Evolutionary conservation across 2,888 invertebrate species (phyloP).

Genomic region (Onthophagus sagittarius): DNA sequence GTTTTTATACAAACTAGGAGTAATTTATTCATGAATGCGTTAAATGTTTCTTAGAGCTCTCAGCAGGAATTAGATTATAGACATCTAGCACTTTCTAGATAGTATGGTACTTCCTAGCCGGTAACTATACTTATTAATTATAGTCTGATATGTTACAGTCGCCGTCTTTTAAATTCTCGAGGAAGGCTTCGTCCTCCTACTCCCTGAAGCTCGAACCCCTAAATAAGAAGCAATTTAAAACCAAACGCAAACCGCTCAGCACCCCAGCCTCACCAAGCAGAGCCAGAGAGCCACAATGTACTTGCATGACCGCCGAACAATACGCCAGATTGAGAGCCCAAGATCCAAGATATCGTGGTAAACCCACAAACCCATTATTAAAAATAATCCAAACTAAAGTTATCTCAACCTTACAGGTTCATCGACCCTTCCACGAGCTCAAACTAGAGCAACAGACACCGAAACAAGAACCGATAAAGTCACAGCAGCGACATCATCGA

Average conservation of each 20-base stretch:
- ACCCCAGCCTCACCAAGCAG: conserved; percentile 91
- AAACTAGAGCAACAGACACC: conserved; percentile 66
- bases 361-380: too few species aligned
- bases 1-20: too few species aligned
- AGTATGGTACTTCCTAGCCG: conserved; percentile 17
- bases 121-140: conserved; percentile 36
- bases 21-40: not conserved
- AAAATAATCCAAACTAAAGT: too few species aligned
- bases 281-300: conserved; percentile 83
- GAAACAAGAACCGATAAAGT: conserved; percentile 63
- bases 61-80: not conserved
- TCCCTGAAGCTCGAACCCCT: conserved; percentile 91
- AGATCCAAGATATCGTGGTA: conserved; percentile 74
- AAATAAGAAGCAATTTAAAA: conserved; percentile 80
- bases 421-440: conserved; percentile 78
- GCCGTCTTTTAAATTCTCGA: conserved; percentile 95
- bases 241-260: conserved; percentile 86
- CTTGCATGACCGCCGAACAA: conserved; percentile 93
- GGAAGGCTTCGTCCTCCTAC: conserved; percentile 96
- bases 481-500: conserved; percentile 81
- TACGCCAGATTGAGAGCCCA: conserved; percentile 80
- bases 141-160: conserved; percentile 78
- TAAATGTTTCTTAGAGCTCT: not conserved
- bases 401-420: conserved; percentile 57
- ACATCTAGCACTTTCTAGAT: not conserved